Percentiles rank a stretch among this genome's conserved stretches.
phyloP scores from a whole-genome alignment of 2,113 vertebrate genomes.

The Carassius auratus region DNA sequence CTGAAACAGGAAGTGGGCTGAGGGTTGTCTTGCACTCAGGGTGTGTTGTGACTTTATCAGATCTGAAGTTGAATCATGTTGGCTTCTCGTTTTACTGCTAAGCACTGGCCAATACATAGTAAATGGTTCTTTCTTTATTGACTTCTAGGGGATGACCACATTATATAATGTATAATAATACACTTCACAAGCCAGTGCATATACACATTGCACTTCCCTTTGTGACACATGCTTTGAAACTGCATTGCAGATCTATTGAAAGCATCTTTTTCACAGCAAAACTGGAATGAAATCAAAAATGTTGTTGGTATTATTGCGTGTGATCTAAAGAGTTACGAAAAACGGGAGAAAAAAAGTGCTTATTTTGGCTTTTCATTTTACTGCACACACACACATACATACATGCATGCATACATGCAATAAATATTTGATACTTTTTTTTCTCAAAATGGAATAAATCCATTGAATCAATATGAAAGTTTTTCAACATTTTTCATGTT shows the following conservation, averaged over 20 bases:
- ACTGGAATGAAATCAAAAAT: background rate
- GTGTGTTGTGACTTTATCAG: conserved; percentile 20
- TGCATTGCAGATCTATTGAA: background rate
- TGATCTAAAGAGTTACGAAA: too few relatives aligned
- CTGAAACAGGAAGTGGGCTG: conserved; percentile 44
- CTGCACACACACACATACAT: too few relatives aligned
- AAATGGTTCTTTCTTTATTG: background rate
- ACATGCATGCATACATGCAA: too few relatives aligned
- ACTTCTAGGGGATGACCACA: too few relatives aligned
- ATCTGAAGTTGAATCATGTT: conserved; percentile 13
- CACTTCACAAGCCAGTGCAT: background rate
- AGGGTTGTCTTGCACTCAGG: conserved; percentile 11
- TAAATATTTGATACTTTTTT: too few relatives aligned
- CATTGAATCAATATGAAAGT: too few relatives aligned
- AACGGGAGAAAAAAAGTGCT: too few relatives aligned
- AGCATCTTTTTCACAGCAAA: background rate
- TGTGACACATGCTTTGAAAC: background rate
- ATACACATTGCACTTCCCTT: background rate
- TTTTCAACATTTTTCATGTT: too few relatives aligned
- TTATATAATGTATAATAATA: background rate
- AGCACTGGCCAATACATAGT: background rate
- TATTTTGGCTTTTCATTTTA: too few relatives aligned
- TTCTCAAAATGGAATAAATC: too few relatives aligned
- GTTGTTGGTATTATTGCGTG: too few relatives aligned
- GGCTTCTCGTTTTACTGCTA: background rate